Conservation (phyloP, 2,797 vertebrate genomes). For the Novumbra hubbsi region DNA sequence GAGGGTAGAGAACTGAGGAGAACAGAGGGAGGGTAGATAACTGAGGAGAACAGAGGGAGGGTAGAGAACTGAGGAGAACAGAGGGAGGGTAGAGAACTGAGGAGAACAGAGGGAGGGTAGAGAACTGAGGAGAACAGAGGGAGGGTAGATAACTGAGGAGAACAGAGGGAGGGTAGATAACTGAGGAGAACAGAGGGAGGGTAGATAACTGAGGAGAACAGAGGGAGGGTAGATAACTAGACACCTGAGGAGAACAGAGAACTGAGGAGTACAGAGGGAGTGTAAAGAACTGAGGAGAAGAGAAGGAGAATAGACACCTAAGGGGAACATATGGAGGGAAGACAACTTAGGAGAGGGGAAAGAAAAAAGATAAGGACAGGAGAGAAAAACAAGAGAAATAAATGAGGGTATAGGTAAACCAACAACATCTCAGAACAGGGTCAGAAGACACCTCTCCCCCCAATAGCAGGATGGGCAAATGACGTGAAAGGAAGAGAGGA, state of each 20-base stretch:
- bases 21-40: background rate
- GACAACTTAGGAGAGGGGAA: background rate
- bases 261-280: background rate
- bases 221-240: background rate
- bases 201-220: no score
- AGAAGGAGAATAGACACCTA: background rate
- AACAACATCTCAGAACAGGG: background rate
- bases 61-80: background rate
- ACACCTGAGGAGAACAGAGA: no score
- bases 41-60: no score
- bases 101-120: no score
- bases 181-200: no score
- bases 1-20: background rate
- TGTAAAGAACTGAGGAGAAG: background rate
- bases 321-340: background rate
- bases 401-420: background rate
- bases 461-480: background rate
- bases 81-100: background rate
- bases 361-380: slow-evolving; percentile 2
- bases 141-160: background rate
- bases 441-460: background rate
- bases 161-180: background rate
- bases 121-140: no score
- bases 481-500: slow-evolving; percentile 5
- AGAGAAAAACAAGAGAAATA: background rate